phyloP scores from a whole-genome alignment of 2,888 invertebrate genomes.

The Agrotis ipsilon region DNA sequence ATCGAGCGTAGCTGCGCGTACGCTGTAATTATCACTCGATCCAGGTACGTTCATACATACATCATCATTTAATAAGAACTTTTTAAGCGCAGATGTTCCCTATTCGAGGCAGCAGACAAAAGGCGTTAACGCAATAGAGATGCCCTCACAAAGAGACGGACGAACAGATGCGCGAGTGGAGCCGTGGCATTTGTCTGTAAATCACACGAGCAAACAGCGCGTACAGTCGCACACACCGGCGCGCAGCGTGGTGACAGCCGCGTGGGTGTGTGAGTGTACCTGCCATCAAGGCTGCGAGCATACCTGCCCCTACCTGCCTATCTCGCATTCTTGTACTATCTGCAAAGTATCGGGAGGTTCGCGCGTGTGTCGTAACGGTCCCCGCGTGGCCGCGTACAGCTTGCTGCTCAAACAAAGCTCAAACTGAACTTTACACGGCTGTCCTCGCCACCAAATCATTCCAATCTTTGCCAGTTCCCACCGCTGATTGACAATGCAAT shows the following conservation, averaged over 20 bases:
- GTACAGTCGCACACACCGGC: slow-evolving; percentile 67
- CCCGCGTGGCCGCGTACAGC: slow-evolving; percentile 66
- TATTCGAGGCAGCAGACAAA: slow-evolving; percentile 74
- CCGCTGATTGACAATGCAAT: slow-evolving; percentile 83
- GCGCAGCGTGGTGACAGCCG: slow-evolving; percentile 54
- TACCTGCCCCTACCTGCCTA: slow-evolving; percentile 85
- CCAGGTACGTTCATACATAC: slow-evolving; percentile 62
- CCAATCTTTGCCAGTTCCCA: slow-evolving; percentile 72
- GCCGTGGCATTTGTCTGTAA: slow-evolving; percentile 87
- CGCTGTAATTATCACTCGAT: slow-evolving; percentile 77
- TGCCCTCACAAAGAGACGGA: slow-evolving; percentile 80
- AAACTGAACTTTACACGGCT: slow-evolving; percentile 75
- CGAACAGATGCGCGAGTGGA: slow-evolving; percentile 85
- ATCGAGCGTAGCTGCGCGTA: slow-evolving; percentile 67
- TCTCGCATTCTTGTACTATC: slow-evolving; percentile 87
- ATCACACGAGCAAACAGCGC: slow-evolving; percentile 87
- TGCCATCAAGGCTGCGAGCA: slow-evolving; percentile 74
- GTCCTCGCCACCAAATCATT: slow-evolving; percentile 77
- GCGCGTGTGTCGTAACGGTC: slow-evolving; percentile 82
- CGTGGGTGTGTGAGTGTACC: slow-evolving; percentile 71
- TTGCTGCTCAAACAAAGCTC: slow-evolving; percentile 70
- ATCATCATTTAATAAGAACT: slow-evolving; percentile 70
- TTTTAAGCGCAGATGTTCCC: slow-evolving; percentile 84
- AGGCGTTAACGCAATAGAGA: slow-evolving; percentile 85
- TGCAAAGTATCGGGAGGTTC: slow-evolving; percentile 81